A percentile compares a stretch with the other conserved stretches of the same genome.
Evolutionary conservation across 2,113 vertebrate genomes (phyloP).

Genomic region (Phaethon lepturus): DNA sequence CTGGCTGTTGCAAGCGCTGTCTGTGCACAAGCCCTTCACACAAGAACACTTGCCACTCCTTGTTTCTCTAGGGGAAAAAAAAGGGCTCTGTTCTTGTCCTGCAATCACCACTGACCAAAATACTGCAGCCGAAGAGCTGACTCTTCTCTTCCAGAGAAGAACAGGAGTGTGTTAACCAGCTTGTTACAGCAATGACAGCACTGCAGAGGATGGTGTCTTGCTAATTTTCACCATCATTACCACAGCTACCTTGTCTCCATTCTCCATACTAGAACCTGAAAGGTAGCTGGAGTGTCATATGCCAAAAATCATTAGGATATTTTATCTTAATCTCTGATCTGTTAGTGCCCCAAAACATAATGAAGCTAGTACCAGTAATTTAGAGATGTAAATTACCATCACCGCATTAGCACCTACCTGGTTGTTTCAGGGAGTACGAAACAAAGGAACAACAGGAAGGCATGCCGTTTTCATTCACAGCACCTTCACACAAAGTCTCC

Average conservation of each 20-base stretch:
- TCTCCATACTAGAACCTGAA: not conserved
- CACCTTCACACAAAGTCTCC: not conserved
- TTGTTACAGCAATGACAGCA: not conserved
- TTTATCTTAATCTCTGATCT: not conserved
- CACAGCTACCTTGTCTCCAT: too few species aligned
- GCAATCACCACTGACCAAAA: not conserved
- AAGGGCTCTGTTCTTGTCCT: not conserved
- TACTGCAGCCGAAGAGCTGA: rapidly evolving
- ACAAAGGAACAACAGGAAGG: not conserved
- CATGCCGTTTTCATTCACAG: not conserved
- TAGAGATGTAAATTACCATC: not conserved
- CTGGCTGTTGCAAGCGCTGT: not conserved
- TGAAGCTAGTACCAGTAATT: not conserved
- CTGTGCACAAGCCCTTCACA: not conserved
- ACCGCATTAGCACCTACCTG: not conserved
- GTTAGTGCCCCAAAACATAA: not conserved
- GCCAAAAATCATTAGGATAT: not conserved
- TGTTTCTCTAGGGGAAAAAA: not conserved
- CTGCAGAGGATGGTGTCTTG: not conserved
- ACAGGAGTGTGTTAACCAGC: not conserved
- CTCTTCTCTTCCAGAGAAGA: not conserved
- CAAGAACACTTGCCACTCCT: not conserved
- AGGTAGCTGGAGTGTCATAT: not conserved
- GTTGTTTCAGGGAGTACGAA: not conserved
- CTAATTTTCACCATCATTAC: not conserved